These are phyloP conservation scores for Rosalia funebris DNA, from an alignment of 2,888 invertebrate genomes.

Conservation along the genomic window DNA sequence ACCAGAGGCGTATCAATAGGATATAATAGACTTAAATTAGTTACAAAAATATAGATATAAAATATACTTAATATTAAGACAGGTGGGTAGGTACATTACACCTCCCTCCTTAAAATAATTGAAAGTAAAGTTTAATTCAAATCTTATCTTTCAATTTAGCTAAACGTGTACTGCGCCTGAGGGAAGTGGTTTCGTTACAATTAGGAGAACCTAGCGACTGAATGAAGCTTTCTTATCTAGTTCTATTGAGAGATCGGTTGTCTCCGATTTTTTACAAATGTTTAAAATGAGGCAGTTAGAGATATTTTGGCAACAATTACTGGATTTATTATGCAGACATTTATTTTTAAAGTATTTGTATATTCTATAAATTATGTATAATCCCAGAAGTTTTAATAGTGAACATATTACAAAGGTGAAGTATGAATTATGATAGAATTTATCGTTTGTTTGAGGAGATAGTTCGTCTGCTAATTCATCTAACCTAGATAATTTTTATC, in stretches of 20 bases:
- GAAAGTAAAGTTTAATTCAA: conserved; percentile 1
- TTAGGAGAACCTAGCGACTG: too few relatives aligned
- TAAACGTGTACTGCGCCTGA: conserved; percentile 1
- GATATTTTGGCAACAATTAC: conserved; percentile 2
- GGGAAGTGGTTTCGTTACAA: not conserved
- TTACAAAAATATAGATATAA: not conserved
- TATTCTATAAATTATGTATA: not conserved
- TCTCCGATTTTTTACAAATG: conserved; percentile 13
- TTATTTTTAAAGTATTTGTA: not conserved
- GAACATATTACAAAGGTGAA: not conserved
- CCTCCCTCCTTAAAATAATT: conserved; percentile 3
- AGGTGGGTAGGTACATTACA: too few relatives aligned
- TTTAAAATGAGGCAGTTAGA: conserved; percentile 3
- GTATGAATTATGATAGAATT: not conserved
- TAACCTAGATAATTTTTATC: conserved; percentile 11
- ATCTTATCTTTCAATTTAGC: conserved; percentile 17
- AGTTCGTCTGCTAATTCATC: conserved; percentile 7
- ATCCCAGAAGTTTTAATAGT: not conserved
- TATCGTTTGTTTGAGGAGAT: not conserved
- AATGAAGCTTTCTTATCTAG: not conserved
- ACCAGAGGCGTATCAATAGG: too few relatives aligned
- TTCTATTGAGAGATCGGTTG: not conserved
- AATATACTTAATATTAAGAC: too few relatives aligned
- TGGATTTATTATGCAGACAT: not conserved
- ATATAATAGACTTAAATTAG: too few relatives aligned